A percentile compares a stretch with the other conserved stretches of the same genome.
Evolutionary conservation across 1,140 invertebrate species (phyloP).

Genomic region (Bombus polaris): DNA sequence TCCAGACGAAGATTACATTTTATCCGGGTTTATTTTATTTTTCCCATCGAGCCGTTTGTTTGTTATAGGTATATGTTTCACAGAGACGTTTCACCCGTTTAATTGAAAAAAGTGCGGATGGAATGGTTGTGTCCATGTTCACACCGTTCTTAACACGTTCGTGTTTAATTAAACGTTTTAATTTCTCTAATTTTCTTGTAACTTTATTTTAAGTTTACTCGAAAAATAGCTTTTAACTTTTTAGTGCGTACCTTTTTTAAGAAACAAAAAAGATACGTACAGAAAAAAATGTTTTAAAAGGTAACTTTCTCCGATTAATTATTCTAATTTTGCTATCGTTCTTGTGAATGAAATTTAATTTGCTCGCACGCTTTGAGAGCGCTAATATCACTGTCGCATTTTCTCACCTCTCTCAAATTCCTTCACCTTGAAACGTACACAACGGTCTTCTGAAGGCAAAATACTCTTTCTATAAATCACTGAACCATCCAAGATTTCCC

Average conservation of each 20-base stretch:
- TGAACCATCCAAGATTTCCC: not conserved
- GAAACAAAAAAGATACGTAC: not conserved
- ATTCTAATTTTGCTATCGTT: not conserved
- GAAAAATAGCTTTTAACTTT: not conserved
- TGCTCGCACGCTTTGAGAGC: too few relatives aligned
- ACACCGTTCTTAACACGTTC: not conserved
- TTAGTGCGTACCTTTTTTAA: not conserved
- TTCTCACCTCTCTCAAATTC: too few relatives aligned
- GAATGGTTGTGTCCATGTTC: not conserved
- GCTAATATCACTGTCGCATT: too few relatives aligned
- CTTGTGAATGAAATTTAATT: not conserved
- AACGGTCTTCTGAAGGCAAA: not conserved
- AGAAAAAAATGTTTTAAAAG: too few relatives aligned
- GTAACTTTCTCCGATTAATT: not conserved
- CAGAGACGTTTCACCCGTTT: not conserved
- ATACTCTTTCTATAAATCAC: not conserved
- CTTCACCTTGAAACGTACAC: not conserved
- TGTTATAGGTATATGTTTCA: not conserved
- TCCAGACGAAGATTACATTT: slow-evolving; percentile 12
- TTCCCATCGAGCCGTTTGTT: not conserved
- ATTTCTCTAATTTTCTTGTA: not conserved
- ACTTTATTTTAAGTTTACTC: not conserved
- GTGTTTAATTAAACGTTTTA: not conserved
- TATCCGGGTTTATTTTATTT: not conserved
- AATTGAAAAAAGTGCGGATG: slow-evolving; percentile 1